Conservation (phyloP, 2,113 vertebrate genomes). For the Ornithorhynchus anatinus region DNA sequence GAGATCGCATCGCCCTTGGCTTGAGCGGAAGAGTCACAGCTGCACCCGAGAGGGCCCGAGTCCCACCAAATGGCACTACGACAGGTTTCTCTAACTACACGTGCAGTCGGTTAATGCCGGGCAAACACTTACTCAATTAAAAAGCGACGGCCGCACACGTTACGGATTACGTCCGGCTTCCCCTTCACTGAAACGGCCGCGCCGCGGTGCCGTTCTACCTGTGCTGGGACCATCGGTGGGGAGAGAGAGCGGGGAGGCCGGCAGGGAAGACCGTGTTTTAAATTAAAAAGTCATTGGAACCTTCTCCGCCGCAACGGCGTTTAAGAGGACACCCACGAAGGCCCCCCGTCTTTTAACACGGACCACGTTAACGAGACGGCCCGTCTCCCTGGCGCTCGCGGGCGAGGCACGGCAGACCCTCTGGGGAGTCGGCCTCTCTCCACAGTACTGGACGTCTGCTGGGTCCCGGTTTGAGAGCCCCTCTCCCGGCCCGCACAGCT, state of each 20-base stretch:
- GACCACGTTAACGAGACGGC: conserved; percentile 70
- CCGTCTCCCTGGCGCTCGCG: conserved; percentile 66
- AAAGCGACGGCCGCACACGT: not conserved
- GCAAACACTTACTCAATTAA: not conserved
- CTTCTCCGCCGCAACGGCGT: conserved; percentile 48
- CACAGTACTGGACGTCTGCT: conserved; percentile 46
- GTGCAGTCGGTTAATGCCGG: not conserved
- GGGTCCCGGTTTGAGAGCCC: conserved; percentile 39
- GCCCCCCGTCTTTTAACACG: conserved; percentile 70
- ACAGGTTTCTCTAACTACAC: too few relatives aligned
- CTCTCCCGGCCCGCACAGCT: conserved; percentile 45
- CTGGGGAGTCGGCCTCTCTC: conserved; percentile 52
- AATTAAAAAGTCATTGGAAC: conserved; percentile 52
- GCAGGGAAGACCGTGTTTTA: conserved; percentile 51
- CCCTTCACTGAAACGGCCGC: not conserved
- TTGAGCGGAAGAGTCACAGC: not conserved
- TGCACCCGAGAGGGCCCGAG: not conserved
- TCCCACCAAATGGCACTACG: conserved; percentile 22
- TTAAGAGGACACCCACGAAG: conserved; percentile 67
- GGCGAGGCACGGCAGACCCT: conserved; percentile 55
- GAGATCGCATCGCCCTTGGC: too few relatives aligned
- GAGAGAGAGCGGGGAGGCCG: conserved; percentile 25
- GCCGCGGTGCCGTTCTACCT: conserved; percentile 5
- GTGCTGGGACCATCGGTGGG: not conserved
- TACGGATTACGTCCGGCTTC: not conserved